Conservation (phyloP, 2,797 vertebrate genomes). For the Salmo trutta region DNA sequence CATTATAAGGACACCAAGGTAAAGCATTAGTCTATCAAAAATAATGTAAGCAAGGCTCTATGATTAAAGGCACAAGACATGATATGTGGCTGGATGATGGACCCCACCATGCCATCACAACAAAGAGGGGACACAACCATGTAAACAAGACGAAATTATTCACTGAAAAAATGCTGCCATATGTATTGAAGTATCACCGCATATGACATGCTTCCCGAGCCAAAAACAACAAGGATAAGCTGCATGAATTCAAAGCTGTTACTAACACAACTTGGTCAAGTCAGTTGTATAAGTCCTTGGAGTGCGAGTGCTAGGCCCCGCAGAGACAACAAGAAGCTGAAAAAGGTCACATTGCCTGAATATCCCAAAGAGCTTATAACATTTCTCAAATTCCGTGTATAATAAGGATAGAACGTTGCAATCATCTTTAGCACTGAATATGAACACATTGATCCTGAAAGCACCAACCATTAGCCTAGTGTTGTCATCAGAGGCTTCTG, state of each 20-base stretch:
- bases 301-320: conserved; percentile 67
- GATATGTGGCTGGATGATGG: not conserved
- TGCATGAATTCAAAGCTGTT: conserved; percentile 61
- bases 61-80: not conserved
- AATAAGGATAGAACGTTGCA: conserved; percentile 18
- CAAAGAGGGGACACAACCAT: not conserved
- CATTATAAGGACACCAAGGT: not conserved
- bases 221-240: conserved; percentile 44
- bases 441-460: not conserved
- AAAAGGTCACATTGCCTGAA: conserved; percentile 70
- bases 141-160: conserved; percentile 20
- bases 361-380: conserved; percentile 44
- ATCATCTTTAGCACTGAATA: conserved; percentile 8
- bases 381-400: conserved; percentile 33
- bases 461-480: not conserved
- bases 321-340: conserved; percentile 62
- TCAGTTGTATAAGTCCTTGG: conserved; percentile 76
- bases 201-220: conserved; percentile 36
- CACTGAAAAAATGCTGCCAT: conserved; percentile 26
- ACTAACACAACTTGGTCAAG: conserved; percentile 63
- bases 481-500: conserved; percentile 21
- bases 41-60: not conserved
- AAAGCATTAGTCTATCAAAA: not conserved
- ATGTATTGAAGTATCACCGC: conserved; percentile 26
- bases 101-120: not conserved